Conservation (phyloP, 2,888 invertebrate genomes). For the Mimas tiliae region DNA sequence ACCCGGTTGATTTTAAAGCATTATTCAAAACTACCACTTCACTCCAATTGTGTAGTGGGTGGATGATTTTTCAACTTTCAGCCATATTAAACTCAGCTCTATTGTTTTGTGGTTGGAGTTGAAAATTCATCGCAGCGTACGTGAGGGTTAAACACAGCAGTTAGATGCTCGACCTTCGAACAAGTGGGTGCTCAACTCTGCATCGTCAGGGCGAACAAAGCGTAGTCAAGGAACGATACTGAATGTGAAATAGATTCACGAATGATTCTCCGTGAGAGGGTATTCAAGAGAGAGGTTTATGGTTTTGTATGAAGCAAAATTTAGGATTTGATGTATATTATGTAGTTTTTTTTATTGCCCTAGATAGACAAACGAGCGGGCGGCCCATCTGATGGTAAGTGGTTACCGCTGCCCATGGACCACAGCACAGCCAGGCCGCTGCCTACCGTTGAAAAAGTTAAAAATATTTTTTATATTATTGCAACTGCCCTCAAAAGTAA, state of each 20-base stretch:
- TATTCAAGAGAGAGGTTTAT: not conserved
- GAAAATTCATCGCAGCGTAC: not conserved
- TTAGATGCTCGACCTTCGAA: constrained; percentile 23
- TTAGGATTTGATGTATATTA: too few relatives aligned
- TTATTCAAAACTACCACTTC: constrained; percentile 19
- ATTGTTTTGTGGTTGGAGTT: not conserved
- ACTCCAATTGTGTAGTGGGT: constrained; percentile 13
- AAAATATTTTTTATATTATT: too few relatives aligned
- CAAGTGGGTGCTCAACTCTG: constrained; percentile 22
- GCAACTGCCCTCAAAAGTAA: too few relatives aligned
- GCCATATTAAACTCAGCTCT: not conserved
- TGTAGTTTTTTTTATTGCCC: too few relatives aligned
- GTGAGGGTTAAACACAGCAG: constrained; percentile 21
- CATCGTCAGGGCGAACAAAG: constrained; percentile 34
- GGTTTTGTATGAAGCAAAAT: not conserved
- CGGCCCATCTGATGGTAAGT: too few relatives aligned
- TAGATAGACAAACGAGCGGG: too few relatives aligned
- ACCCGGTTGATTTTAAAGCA: not conserved
- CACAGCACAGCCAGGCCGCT: too few relatives aligned
- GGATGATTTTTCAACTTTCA: not conserved
- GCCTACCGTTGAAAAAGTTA: too few relatives aligned
- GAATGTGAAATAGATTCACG: constrained; percentile 27
- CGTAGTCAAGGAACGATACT: constrained; percentile 33
- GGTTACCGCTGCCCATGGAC: too few relatives aligned
- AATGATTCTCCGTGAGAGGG: not conserved